These are phyloP conservation scores for Muricea muricata DNA, from an alignment of 92 coral and sea anemone species.

Conservation along the genomic window DNA sequence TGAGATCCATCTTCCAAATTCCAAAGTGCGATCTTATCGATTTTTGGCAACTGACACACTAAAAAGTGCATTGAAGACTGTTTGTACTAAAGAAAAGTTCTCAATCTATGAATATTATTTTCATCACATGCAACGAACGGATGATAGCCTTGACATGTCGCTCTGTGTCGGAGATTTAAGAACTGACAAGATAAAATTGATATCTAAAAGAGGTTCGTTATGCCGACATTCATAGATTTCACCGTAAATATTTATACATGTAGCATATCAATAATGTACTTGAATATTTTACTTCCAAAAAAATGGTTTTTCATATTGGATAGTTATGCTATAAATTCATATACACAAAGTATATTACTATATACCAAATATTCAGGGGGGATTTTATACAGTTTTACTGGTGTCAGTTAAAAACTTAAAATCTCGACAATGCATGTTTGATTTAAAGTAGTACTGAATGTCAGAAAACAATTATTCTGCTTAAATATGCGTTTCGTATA, in stretches of 20 bases:
- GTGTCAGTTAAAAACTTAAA: no score
- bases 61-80: neutral
- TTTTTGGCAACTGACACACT: constrained; percentile 15
- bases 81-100: constrained; percentile 21
- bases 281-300: neutral
- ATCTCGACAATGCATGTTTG: no score
- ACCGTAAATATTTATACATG: neutral
- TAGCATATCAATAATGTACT: no score
- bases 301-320: neutral
- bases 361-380: no score
- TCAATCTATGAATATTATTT: constrained; percentile 11
- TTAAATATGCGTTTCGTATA: no score
- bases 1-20: constrained; percentile 41
- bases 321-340: no score
- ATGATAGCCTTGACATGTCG: constrained; percentile 34
- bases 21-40: neutral
- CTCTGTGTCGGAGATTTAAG: constrained; percentile 38
- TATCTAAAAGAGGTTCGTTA: constrained; percentile 34
- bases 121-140: constrained; percentile 21
- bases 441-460: no score
- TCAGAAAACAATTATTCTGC: no score
- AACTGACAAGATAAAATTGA: constrained; percentile 3
- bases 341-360: no score
- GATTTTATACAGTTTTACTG: no score
- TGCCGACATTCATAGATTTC: neutral